phyloP scores from a whole-genome alignment of 2,797 vertebrate species.

The Platalea minor region DNA sequence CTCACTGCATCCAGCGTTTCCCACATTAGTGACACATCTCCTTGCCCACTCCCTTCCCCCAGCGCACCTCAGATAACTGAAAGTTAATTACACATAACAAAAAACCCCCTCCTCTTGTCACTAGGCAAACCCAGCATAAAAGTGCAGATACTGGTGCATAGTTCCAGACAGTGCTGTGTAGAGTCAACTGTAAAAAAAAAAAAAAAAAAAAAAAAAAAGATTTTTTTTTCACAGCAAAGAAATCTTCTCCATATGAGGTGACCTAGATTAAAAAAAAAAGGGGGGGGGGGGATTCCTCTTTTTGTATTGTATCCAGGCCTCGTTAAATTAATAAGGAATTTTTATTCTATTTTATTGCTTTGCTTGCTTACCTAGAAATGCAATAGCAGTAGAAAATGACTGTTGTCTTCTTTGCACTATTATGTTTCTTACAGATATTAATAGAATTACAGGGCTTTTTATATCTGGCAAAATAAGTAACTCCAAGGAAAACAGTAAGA shows the following conservation, averaged over 20 bases:
- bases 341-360: not conserved
- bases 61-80: not conserved
- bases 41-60: not conserved
- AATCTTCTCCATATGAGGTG: not conserved
- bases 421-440: not conserved
- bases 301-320: not conserved
- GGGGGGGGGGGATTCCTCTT: not conserved
- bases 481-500: not conserved
- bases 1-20: fast-evolving
- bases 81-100: not conserved
- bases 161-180: not conserved
- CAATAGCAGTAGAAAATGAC: not conserved
- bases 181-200: not conserved
- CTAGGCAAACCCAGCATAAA: not conserved
- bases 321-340: not conserved
- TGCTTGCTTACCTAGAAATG: not conserved
- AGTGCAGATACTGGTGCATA: not conserved
- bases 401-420: not conserved
- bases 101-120: not conserved
- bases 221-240: not conserved
- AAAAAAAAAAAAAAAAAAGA: too few relatives aligned
- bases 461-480: not conserved
- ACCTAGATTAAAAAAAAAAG: not conserved
- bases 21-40: not conserved
- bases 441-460: not conserved